These are phyloP conservation scores for Austrofundulus limnaeus DNA, from an alignment of 2,113 vertebrate species.

Conservation along the genomic window DNA sequence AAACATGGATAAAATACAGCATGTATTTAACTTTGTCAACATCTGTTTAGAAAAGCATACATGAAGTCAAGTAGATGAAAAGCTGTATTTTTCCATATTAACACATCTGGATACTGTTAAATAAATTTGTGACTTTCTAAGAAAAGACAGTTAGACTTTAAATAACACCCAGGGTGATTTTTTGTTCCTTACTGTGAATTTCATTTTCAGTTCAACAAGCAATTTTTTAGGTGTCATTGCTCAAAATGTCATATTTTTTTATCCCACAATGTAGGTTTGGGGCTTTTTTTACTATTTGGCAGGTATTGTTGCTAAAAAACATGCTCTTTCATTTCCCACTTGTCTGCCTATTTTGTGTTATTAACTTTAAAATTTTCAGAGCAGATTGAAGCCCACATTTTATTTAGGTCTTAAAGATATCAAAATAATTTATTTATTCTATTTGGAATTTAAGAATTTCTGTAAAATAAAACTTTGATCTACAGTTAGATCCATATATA, in stretches of 20 bases:
- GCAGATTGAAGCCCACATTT: not conserved
- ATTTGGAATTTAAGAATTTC: too few relatives aligned
- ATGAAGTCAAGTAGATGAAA: not conserved
- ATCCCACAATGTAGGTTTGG: conserved; percentile 8
- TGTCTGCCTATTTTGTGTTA: not conserved
- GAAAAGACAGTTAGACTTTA: not conserved
- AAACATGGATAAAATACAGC: not conserved
- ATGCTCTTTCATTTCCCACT: not conserved
- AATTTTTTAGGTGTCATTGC: conserved; percentile 16
- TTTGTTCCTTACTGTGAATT: not conserved
- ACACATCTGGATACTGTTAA: not conserved
- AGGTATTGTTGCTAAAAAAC: conserved; percentile 21
- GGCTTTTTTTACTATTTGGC: conserved; percentile 11
- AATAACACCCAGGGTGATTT: not conserved
- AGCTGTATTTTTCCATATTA: not conserved
- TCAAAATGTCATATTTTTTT: conserved; percentile 12
- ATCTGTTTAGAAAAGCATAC: not conserved
- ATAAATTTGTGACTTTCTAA: not conserved
- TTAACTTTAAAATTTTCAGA: not conserved
- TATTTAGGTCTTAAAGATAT: not conserved
- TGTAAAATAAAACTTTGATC: too few relatives aligned
- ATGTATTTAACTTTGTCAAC: not conserved
- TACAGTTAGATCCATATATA: too few relatives aligned
- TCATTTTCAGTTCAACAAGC: not conserved
- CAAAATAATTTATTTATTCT: not conserved